Evolutionary conservation across 2,113 vertebrate genomes (phyloP).

Genomic region (Eurystomus gularis): DNA sequence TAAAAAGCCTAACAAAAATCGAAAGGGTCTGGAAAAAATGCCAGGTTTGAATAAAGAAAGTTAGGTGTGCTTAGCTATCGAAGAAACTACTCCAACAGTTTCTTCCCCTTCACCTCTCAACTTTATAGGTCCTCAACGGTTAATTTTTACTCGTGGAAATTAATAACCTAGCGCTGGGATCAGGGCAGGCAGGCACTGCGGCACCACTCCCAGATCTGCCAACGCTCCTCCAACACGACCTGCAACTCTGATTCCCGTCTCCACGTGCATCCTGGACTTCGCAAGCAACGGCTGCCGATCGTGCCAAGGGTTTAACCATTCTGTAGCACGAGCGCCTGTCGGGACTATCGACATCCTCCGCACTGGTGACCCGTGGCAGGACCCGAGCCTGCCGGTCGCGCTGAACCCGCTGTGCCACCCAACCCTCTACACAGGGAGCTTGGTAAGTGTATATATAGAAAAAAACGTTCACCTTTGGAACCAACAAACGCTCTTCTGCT

Average conservation of each 20-base stretch:
- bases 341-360: neutral
- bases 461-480: slow-evolving; percentile 27
- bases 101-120: neutral
- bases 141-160: accelerated
- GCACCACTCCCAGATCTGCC: neutral
- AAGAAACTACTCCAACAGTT: neutral
- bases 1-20: neutral
- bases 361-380: too few species aligned
- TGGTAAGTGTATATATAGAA: neutral
- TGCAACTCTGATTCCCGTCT: accelerated
- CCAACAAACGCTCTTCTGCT: slow-evolving; percentile 28
- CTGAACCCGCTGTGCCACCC: neutral
- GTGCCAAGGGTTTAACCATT: neutral
- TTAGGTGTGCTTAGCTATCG: neutral
- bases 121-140: accelerated
- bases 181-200: accelerated
- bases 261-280: neutral
- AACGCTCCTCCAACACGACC: neutral
- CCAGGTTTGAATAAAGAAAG: neutral
- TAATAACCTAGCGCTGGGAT: too few species aligned
- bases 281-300: neutral
- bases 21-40: accelerated
- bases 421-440: neutral
- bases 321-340: neutral
- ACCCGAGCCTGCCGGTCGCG: neutral